Conservation (phyloP, 2,113 vertebrate genomes). For the Cavia porcellus region DNA sequence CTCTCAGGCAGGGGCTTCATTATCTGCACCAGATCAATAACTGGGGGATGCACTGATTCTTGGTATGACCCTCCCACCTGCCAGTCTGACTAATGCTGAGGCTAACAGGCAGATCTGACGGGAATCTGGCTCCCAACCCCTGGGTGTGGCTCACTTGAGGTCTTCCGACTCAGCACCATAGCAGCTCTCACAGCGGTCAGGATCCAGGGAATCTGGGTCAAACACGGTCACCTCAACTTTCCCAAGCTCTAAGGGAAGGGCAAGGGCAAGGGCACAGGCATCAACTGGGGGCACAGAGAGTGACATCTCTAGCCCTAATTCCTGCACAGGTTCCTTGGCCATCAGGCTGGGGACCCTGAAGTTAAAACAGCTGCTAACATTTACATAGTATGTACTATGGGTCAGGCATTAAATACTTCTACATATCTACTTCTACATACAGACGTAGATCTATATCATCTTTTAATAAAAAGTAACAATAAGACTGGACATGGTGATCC, state of each 20-base stretch:
- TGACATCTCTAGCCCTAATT: background rate
- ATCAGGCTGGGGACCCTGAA: background rate
- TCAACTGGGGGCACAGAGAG: background rate
- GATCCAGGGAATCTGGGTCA: constrained; percentile 94
- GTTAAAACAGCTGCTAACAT: background rate
- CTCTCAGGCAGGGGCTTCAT: background rate
- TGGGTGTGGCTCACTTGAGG: constrained; percentile 91
- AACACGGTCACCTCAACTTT: constrained; percentile 92
- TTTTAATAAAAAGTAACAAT: constrained; percentile 10
- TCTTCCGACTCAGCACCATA: constrained; percentile 98
- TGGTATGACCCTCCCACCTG: background rate
- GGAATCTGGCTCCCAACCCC: background rate
- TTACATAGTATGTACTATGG: background rate
- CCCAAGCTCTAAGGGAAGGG: constrained; percentile 92
- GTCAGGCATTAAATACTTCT: background rate
- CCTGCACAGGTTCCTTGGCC: background rate
- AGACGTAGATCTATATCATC: background rate
- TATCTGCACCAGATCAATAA: background rate
- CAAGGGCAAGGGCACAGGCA: constrained; percentile 49
- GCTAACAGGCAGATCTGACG: background rate
- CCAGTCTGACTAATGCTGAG: background rate
- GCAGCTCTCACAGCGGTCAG: constrained; percentile 97
- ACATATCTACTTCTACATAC: background rate
- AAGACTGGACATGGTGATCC: background rate
- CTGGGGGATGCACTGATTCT: background rate